Percentiles rank a stretch among this genome's conserved stretches.
Conservation (phyloP, 2,797 vertebrate genomes). For the Podarcis lilfordi region DNA sequence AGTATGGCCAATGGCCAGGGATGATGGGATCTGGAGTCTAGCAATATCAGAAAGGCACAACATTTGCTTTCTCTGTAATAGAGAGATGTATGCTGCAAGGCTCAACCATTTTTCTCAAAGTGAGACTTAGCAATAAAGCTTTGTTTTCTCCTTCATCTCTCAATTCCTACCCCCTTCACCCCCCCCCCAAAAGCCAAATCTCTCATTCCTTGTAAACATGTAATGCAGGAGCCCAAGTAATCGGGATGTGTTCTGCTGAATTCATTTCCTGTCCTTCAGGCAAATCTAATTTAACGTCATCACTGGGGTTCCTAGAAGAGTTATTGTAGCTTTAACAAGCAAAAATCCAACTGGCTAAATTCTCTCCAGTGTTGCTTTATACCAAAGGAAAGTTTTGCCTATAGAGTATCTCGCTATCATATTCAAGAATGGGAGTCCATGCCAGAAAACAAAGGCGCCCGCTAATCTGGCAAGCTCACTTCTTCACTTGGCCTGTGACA, state of each 20-base stretch:
- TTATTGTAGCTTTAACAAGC: background rate
- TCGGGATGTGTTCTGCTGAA: background rate
- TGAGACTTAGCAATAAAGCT: background rate
- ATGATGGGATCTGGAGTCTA: too few relatives aligned
- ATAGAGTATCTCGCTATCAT: background rate
- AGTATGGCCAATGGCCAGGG: too few relatives aligned
- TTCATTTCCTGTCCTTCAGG: background rate
- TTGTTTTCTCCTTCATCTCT: background rate
- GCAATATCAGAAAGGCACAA: too few relatives aligned
- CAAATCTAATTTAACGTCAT: background rate
- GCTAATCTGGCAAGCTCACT: background rate
- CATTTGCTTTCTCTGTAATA: too few relatives aligned
- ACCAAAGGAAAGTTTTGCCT: background rate
- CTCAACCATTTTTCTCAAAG: too few relatives aligned
- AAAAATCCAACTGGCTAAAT: background rate
- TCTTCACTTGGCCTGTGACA: background rate
- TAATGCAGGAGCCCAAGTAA: background rate
- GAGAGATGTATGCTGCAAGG: too few relatives aligned
- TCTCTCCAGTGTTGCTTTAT: background rate
- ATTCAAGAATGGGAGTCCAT: background rate
- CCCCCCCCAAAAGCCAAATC: background rate
- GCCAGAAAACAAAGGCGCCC: background rate
- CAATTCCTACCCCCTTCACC: background rate
- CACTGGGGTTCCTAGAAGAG: background rate
- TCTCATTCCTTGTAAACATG: background rate